Base-by-base conservation (phyloP, 2,797 vertebrate species). In the Anolis apletophallus region DNA sequence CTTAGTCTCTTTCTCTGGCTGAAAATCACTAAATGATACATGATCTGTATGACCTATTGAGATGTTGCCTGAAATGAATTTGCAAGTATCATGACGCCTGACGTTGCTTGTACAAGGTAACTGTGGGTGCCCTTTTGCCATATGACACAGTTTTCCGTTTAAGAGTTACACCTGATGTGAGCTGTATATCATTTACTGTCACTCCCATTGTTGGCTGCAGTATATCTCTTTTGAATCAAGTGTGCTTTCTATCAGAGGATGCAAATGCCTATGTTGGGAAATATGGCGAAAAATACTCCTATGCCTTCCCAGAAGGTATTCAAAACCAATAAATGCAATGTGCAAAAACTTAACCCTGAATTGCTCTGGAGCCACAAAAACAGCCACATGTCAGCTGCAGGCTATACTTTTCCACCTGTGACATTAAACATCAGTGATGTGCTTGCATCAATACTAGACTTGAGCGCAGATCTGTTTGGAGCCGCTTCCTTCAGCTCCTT, bases 11-110 rank as follows among this genome's bases (percentile, higher is more conserved):
- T 72, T 19, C 32, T 7, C 50, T 46, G 46, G 1, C 16, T 94
- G 88, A 89, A 88, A 55, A 54, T 91, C 89, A 89, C 12, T 52
- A 85, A 82, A 59, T 64, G 82, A 83, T 86, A 52, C 77, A 88
- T 88, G 88, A 91, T 87, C 88, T 87, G 50, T 76, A 76, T 92
- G 89, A 93, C 90, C 85, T 93, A 92, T 87, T 55, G 73, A 87
- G 83, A 80, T 61, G 80, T 79, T 73, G 73, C 90, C 81, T 1
- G 1, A 34, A 85, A 90, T 88, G 90, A 88, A 71, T 9, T 84
- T 71, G 34, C 21, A 68, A 71, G 73, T 14, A 69, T 29, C 80
- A 75, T 79, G 52, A 78, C 72, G 72, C 81, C 34, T 1, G 80
- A 36, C 16, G 69, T 32, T 61, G 68, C 83, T 87, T 0, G 0